Base-by-base conservation (phyloP, 1,140 invertebrate species). In the Macrobrachium nipponense region DNA sequence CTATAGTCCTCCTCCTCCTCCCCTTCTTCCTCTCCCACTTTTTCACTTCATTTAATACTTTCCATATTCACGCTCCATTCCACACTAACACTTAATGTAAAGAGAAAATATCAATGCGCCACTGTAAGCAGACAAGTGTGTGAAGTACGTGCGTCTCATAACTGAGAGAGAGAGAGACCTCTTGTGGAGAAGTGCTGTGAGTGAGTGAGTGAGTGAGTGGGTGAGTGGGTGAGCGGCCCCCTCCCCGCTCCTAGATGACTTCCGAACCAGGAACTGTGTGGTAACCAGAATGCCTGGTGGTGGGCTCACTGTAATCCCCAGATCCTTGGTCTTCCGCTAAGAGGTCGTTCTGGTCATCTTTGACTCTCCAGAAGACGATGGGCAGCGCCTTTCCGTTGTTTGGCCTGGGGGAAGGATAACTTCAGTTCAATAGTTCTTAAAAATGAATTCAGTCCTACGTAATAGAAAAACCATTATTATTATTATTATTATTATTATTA, bases 341-440 rank as follows among this genome's bases (percentile, higher is more conserved):
- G 44, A 86, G 77, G 36, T 80, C 83, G 17, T 86, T 64, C 3
- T 86, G 83, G 59, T 86, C 83, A 0, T 86, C 83, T 36, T 79
- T 79, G 43, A 86, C 83, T 51, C 68, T n/a, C 83, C 83, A 86
- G 59, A 86, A 80, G 8, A 86, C 83, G 2, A 78, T 80, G 8
- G 83, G 83, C 17, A 86, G 20, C 3, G 64, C 14, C 66, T 51
- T 79, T 18, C 83, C 83, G 23, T 75, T 80, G 68, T 86, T 86
- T 27, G 83, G 83, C n/a, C 83, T 86, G 82, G 6, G 51, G 58
- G 27, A 12, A 77, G 17, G 27, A 60, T n/a, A 7, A 51, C 51
- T 36, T 36, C 27, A 36, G 27, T 36, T 36, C 4, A 36, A 36
- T 4, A 36, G 27, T 36, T 36, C 27, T 4, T 36, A 51, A 51